Conservation (phyloP, 1,140 invertebrate species). For the Oedothorax gibbosus region DNA sequence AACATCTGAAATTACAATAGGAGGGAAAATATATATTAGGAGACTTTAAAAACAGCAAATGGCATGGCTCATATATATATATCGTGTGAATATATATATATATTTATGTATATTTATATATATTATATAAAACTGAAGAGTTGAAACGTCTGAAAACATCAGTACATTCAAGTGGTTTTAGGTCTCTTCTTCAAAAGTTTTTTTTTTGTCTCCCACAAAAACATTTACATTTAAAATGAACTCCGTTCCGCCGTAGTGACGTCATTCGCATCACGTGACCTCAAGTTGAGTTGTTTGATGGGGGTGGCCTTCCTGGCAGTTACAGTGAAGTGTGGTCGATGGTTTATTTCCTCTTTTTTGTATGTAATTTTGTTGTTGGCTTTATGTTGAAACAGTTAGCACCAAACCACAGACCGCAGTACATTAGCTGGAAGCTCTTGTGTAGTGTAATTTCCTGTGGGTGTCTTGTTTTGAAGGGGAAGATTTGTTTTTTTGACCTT, state of each 20-base stretch:
- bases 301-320: slow-evolving; percentile 34
- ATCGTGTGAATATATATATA: slow-evolving; percentile 56
- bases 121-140: slow-evolving; percentile 60
- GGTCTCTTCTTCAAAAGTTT: not conserved
- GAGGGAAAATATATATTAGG: slow-evolving; percentile 40
- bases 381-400: slow-evolving; percentile 42
- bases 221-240: no score
- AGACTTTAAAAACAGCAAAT: slow-evolving; percentile 58
- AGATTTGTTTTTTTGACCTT: no score
- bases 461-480: no score
- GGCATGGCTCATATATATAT: slow-evolving; percentile 58
- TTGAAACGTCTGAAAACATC: slow-evolving; percentile 44
- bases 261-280: no score
- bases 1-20: slow-evolving; percentile 44
- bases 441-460: slow-evolving; percentile 3
- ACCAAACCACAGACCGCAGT: slow-evolving; percentile 44
- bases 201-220: no score
- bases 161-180: slow-evolving; percentile 24
- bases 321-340: slow-evolving; percentile 53
- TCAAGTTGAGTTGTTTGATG: not conserved
- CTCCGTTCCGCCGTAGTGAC: no score
- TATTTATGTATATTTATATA: slow-evolving; percentile 49
- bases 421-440: slow-evolving; percentile 56
- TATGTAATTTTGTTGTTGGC: no score
- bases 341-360: slow-evolving; percentile 40